A percentile compares a stretch with the other conserved stretches of the same genome.
Conservation (phyloP, 2,888 invertebrate species). For the Apantesis nais region DNA sequence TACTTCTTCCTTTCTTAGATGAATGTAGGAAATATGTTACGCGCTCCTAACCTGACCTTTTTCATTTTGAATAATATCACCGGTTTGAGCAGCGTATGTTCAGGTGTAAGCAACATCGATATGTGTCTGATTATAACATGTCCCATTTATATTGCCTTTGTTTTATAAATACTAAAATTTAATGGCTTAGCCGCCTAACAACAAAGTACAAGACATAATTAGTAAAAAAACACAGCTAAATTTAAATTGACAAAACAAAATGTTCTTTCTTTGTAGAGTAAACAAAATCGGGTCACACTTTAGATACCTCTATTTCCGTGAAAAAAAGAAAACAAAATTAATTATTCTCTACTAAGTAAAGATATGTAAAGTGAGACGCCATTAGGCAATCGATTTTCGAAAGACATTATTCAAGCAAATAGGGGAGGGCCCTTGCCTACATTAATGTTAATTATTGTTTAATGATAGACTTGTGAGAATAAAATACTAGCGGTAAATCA, state of each 20-base stretch:
- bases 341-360: conserved; percentile 51
- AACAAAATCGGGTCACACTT: conserved; percentile 30
- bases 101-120: no score
- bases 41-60: no score
- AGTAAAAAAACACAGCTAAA: not conserved
- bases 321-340: conserved; percentile 43
- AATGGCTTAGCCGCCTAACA: not conserved
- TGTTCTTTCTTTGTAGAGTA: conserved; percentile 21
- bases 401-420: conserved; percentile 72
- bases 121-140: no score
- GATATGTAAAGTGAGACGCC: conserved; percentile 58
- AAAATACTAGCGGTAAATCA: not conserved
- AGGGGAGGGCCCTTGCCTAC: conserved; percentile 56
- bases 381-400: conserved; percentile 62
- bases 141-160: no score
- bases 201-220: not conserved
- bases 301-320: conserved; percentile 33
- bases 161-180: not conserved
- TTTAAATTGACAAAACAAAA: not conserved
- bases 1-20: not conserved
- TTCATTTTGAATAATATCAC: not conserved
- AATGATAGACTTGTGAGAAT: conserved; percentile 52
- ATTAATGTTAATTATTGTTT: conserved; percentile 76
- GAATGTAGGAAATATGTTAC: no score
- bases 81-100: no score